Conservation (phyloP, 2,113 vertebrate genomes). For the Rhineura floridana region DNA sequence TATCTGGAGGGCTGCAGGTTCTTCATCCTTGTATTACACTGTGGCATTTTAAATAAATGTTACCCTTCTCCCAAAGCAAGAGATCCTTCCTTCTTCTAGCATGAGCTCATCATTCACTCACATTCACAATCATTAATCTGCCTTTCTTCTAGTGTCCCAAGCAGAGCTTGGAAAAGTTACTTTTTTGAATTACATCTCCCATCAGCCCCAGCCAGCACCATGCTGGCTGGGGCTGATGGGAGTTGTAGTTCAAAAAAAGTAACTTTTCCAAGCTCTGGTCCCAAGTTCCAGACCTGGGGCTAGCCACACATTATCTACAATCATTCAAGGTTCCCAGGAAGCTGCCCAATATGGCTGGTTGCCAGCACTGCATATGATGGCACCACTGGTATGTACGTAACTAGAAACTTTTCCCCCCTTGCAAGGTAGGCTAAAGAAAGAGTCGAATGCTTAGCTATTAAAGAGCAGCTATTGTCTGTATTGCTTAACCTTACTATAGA, state of each 20-base stretch:
- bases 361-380: background rate
- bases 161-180: no score
- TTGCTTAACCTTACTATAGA: no score
- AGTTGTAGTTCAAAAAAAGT: no score
- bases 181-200: no score
- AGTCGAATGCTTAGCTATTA: background rate
- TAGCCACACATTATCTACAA: background rate
- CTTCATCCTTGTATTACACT: no score
- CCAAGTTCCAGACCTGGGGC: background rate
- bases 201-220: no score
- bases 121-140: background rate
- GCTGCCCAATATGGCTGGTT: background rate
- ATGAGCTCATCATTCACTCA: background rate
- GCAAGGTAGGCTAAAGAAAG: background rate
- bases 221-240: no score
- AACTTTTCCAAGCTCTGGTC: no score
- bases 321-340: background rate
- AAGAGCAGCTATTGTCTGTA: background rate
- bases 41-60: no score
- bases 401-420: background rate
- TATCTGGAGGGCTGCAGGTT: no score
- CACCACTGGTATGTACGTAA: background rate
- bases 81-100: background rate
- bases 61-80: background rate
- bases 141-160: no score